These are phyloP conservation scores for Lutraria lutraria DNA, from an alignment of 2,888 invertebrate genomes.

Conservation along the genomic window DNA sequence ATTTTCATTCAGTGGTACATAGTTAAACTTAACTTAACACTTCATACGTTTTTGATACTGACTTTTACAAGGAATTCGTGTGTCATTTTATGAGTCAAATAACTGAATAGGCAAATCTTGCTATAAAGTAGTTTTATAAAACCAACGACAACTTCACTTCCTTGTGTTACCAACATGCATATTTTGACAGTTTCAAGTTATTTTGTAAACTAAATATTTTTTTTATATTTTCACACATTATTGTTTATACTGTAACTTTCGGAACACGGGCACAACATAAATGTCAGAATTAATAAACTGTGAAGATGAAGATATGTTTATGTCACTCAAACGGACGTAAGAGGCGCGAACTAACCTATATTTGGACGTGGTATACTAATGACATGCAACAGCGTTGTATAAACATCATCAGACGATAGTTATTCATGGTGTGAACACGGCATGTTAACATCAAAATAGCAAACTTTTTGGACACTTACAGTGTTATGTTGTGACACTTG, in stretches of 20 bases:
- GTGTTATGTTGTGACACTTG: constrained; percentile 6
- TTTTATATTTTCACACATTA: constrained; percentile 1
- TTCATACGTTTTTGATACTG: no score
- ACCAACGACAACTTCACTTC: no score
- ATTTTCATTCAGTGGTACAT: no score
- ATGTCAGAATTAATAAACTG: background rate
- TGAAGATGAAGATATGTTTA: background rate
- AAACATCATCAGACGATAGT: background rate
- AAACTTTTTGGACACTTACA: background rate
- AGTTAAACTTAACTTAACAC: no score
- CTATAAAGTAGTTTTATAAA: no score
- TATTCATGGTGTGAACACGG: background rate
- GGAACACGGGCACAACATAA: background rate
- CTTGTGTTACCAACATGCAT: background rate
- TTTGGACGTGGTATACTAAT: background rate
- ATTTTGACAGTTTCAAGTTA: background rate
- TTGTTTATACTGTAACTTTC: background rate
- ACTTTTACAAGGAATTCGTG: no score
- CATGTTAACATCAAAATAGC: background rate
- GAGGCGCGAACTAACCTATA: constrained; percentile 6
- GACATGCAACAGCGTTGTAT: constrained; percentile 4
- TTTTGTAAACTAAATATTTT: background rate
- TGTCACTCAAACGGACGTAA: constrained; percentile 2
- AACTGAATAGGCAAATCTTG: no score
- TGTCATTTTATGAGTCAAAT: no score